Percentiles rank a stretch among this genome's conserved stretches.
Conservation (phyloP, 2,113 vertebrate species). For the Serilophus lunatus region DNA sequence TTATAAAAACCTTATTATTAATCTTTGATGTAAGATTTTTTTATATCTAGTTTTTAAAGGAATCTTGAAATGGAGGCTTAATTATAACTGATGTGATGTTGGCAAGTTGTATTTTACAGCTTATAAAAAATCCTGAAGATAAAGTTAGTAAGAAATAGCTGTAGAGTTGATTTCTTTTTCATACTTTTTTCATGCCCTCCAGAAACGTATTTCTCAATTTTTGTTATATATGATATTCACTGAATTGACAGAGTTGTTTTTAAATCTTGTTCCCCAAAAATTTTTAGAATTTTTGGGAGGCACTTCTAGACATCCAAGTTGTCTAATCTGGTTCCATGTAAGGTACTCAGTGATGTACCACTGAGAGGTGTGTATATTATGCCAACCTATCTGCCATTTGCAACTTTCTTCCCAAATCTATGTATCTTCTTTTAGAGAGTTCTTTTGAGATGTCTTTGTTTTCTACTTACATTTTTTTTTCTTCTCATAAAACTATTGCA, state of each 20-base stretch:
- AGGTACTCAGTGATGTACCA: neutral
- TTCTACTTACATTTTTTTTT: neutral
- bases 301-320: neutral
- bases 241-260: neutral
- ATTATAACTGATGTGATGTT: slow-evolving; percentile 19
- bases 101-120: neutral
- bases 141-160: slow-evolving; percentile 22
- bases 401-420: neutral
- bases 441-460: neutral
- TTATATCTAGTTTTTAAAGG: neutral
- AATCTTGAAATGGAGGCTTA: slow-evolving; percentile 1
- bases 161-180: neutral
- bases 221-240: neutral
- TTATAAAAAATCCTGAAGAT: slow-evolving; percentile 22
- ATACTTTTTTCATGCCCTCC: neutral
- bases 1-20: slow-evolving; percentile 6
- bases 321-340: neutral
- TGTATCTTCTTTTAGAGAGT: neutral
- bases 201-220: neutral
- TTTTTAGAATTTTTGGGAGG: neutral
- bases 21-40: neutral
- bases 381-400: neutral
- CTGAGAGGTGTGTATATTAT: neutral
- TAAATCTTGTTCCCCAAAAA: neutral
- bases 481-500: neutral